Percentiles rank a stretch among this genome's conserved stretches.
Conservation (phyloP, 2,797 vertebrate genomes). For the Odontamblyopus lacepedii region DNA sequence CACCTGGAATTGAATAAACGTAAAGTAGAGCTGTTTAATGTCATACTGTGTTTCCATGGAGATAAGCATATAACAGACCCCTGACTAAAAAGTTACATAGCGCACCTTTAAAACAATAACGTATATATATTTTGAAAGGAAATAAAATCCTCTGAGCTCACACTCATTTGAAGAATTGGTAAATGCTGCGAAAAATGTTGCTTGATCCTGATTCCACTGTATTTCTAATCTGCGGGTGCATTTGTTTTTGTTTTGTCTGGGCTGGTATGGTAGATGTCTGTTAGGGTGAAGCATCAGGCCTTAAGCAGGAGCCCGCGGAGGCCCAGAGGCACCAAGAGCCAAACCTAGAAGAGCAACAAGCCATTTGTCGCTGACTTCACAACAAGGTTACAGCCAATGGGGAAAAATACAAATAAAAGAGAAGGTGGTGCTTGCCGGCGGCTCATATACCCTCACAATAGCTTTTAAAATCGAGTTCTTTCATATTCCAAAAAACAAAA, state of each 20-base stretch:
- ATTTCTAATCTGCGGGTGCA: slow-evolving; percentile 32
- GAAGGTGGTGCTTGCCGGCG: slow-evolving; percentile 15
- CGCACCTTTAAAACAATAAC: no score
- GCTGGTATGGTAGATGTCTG: slow-evolving; percentile 34
- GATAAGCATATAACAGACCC: no score
- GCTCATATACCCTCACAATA: slow-evolving; percentile 30
- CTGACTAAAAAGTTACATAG: no score
- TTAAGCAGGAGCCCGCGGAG: slow-evolving; percentile 43
- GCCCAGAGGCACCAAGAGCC: slow-evolving; percentile 39
- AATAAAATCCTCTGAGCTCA: background rate
- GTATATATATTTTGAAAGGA: background rate
- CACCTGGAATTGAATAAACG: no score
- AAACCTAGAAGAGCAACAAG: slow-evolving; percentile 54
- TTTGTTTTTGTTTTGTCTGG: slow-evolving; percentile 41
- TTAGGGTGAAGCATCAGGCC: slow-evolving; percentile 43
- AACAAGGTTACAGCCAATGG: slow-evolving; percentile 56
- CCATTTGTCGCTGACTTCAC: slow-evolving; percentile 45
- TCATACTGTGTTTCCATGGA: no score
- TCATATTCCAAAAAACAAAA: slow-evolving; percentile 32
- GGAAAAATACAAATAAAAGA: slow-evolving; percentile 28
- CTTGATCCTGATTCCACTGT: background rate
- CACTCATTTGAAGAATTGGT: background rate
- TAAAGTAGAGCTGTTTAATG: no score
- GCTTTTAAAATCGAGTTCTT: slow-evolving; percentile 24
- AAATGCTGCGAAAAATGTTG: background rate